Percentiles rank a stretch among this genome's conserved stretches.
Conservation (phyloP, 1,140 invertebrate species). For the Palaemon carinicauda region DNA sequence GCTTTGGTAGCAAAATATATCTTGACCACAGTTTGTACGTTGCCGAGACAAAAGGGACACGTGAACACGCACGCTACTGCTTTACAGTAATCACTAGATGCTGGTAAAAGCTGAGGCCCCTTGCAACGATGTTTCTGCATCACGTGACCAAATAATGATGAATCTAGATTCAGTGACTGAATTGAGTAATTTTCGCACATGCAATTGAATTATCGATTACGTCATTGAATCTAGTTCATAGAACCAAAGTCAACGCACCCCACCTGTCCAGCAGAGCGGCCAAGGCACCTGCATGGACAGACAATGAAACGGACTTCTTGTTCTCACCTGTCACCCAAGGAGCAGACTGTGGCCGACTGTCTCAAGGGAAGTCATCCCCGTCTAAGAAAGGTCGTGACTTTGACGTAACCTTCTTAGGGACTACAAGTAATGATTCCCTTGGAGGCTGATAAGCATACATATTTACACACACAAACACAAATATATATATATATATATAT, state of each 20-base stretch:
- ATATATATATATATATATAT: no score
- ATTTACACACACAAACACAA: no score
- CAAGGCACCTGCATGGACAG: background rate
- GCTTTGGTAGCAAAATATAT: background rate
- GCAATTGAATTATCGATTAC: background rate
- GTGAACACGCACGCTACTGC: background rate
- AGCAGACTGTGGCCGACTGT: conserved; percentile 27
- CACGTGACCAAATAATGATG: conserved; percentile 26
- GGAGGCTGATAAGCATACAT: conserved; percentile 28
- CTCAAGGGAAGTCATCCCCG: background rate
- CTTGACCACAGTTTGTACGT: background rate
- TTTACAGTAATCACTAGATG: background rate
- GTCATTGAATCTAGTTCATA: conserved; percentile 40
- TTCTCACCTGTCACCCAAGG: conserved; percentile 19
- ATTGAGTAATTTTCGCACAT: background rate
- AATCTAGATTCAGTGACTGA: conserved; percentile 36
- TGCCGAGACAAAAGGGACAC: background rate
- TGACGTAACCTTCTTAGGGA: background rate
- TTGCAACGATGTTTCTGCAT: conserved; percentile 41
- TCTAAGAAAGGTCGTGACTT: background rate
- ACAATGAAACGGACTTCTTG: background rate
- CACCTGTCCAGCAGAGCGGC: conserved; percentile 14
- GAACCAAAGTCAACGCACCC: background rate
- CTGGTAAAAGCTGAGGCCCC: background rate
- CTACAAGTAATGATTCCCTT: conserved; percentile 31